Percentiles rank a stretch among this genome's conserved stretches.
Conservation (phyloP, 2,113 vertebrate species). For the Lepus europaeus region DNA sequence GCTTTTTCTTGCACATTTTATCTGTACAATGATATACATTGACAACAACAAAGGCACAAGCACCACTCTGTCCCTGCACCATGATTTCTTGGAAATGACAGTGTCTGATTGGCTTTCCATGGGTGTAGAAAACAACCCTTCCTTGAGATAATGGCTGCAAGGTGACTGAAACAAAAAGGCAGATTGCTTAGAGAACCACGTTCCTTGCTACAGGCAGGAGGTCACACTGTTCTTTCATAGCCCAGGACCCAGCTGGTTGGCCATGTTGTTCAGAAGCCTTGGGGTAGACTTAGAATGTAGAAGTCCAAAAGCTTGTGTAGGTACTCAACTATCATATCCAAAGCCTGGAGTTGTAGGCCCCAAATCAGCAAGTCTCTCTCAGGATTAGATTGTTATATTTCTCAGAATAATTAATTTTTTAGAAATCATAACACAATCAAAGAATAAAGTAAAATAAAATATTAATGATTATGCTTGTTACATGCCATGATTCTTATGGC, state of each 20-base stretch:
- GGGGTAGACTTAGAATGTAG: not conserved
- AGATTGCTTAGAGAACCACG: not conserved
- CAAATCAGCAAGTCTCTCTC: not conserved
- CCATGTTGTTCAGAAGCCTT: not conserved
- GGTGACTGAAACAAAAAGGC: not conserved
- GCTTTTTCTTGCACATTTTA: not conserved
- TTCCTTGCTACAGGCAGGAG: not conserved
- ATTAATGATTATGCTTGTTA: not conserved
- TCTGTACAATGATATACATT: not conserved
- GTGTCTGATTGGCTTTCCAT: not conserved
- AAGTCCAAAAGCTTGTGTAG: not conserved
- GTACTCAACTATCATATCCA: not conserved
- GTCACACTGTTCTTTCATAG: not conserved
- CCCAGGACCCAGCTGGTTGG: not conserved
- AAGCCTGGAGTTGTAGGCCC: not conserved
- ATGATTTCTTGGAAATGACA: not conserved
- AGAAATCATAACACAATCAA: not conserved
- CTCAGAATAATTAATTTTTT: not conserved
- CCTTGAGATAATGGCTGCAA: not conserved
- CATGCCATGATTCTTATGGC: not conserved
- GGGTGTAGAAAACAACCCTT: not conserved
- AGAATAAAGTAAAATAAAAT: not conserved
- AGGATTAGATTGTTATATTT: not conserved
- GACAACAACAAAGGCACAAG: not conserved
- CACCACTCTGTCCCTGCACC: not conserved